Evolutionary conservation across 64 coral and sea anemone genomes (phyloP).

Genomic region (Actinia tenebrosa): DNA sequence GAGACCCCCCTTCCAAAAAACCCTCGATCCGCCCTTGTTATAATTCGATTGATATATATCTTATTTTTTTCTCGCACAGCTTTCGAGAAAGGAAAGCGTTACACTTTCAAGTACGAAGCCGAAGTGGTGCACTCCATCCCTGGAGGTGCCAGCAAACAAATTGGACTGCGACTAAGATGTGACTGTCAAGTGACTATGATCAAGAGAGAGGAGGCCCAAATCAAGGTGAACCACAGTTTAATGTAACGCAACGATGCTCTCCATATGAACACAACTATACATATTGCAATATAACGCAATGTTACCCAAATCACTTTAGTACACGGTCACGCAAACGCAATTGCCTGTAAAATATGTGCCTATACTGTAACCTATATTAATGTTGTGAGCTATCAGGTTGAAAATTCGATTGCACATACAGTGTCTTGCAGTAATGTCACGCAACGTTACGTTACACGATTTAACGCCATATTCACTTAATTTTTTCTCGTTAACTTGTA

Average conservation of each 20-base stretch:
- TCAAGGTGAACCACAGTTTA: conserved; percentile 14
- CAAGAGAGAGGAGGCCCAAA: conserved; percentile 24
- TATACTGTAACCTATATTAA: no score
- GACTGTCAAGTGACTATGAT: conserved; percentile 14
- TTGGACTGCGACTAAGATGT: conserved; percentile 40
- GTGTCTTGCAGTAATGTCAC: not conserved
- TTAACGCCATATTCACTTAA: not conserved
- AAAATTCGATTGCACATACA: no score
- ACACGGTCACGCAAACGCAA: no score
- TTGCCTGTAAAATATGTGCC: no score
- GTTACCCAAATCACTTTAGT: no score
- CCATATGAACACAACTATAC: no score
- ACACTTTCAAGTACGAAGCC: conserved; percentile 39
- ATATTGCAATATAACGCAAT: not conserved
- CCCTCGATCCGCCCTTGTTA: no score
- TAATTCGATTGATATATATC: not conserved
- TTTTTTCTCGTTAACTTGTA: not conserved
- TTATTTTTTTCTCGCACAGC: not conserved
- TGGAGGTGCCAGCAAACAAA: conserved; percentile 11
- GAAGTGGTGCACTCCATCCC: conserved; percentile 31
- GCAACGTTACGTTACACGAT: not conserved
- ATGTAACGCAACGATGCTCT: not conserved
- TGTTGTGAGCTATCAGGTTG: no score
- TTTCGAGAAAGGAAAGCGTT: conserved; percentile 26
- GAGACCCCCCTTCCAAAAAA: no score